Conservation (phyloP, 1,140 invertebrate species). For the Leptopilina clavipes region DNA sequence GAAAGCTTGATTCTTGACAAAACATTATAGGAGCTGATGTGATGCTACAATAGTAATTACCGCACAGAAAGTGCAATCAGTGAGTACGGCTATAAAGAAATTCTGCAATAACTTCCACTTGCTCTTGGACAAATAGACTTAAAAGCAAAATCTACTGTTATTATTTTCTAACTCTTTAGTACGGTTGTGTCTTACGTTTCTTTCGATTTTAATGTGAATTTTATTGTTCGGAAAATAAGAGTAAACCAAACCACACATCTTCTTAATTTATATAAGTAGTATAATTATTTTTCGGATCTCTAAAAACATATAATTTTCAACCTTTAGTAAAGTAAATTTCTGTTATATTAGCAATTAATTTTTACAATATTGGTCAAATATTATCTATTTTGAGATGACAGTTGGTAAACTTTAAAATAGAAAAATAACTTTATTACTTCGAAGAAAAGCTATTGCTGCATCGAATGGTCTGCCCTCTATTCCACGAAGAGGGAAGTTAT, state of each 20-base stretch:
- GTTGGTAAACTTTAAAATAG: not conserved
- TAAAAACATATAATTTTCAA: too few relatives aligned
- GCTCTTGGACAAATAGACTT: slow-evolving; percentile 6
- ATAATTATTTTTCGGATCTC: too few relatives aligned
- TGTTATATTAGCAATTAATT: not conserved
- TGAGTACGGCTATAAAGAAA: not conserved
- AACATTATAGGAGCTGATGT: not conserved
- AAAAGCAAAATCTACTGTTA: not conserved
- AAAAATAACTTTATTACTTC: slow-evolving; percentile 1
- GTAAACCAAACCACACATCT: not conserved
- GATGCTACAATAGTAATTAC: slow-evolving; percentile 8
- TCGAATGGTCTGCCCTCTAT: not conserved
- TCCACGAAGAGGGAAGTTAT: slow-evolving; percentile 20
- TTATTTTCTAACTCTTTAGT: not conserved
- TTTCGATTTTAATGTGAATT: not conserved
- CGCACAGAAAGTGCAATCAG: slow-evolving; percentile 1
- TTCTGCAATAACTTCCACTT: slow-evolving; percentile 28
- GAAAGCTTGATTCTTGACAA: not conserved
- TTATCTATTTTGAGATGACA: not conserved
- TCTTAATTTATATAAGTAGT: not conserved
- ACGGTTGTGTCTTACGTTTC: not conserved
- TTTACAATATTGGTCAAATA: not conserved
- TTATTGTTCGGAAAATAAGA: not conserved
- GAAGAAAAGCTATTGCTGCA: not conserved
- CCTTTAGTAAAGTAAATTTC: too few relatives aligned